Conservation (phyloP, 2,113 vertebrate genomes). For the Tetrao urogallus region DNA sequence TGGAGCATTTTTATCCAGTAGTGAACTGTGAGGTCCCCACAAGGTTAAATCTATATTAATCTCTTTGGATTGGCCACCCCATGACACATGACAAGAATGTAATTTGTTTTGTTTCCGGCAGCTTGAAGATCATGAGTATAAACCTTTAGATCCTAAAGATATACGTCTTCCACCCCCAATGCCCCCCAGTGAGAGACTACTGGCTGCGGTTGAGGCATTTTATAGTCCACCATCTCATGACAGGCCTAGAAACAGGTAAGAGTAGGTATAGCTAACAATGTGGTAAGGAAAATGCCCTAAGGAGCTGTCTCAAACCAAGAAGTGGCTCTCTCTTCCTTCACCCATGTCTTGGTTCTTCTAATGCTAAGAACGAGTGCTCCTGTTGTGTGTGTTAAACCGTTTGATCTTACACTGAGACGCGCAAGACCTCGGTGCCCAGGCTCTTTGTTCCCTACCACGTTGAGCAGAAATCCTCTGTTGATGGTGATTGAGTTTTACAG, state of each 20-base stretch:
- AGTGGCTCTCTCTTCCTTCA: not conserved
- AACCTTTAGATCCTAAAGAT: constrained; percentile 96
- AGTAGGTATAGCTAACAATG: not conserved
- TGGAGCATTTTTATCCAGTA: rapidly evolving
- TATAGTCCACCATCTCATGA: constrained; percentile 98
- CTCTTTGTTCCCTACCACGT: not conserved
- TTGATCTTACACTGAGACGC: not conserved
- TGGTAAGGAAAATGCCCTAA: constrained; percentile 1
- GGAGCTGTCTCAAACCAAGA: not conserved
- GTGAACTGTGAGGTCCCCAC: not conserved
- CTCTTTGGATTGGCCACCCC: not conserved
- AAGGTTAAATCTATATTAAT: not conserved
- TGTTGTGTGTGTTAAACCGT: not conserved
- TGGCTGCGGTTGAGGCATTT: constrained; percentile 97
- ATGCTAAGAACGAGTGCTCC: not conserved
- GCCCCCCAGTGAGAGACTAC: constrained; percentile 95
- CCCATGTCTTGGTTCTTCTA: not conserved
- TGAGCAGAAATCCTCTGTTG: not conserved
- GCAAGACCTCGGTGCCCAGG: not conserved
- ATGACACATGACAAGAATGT: not conserved
- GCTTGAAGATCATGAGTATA: constrained; percentile 97
- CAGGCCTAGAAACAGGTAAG: constrained; percentile 95
- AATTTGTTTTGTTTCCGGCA: constrained; percentile 65
- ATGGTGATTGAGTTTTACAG: not conserved
- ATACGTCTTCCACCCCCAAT: constrained; percentile 97